These are phyloP conservation scores for Vombatus ursinus DNA, from an alignment of 2,113 vertebrate species.

Conservation along the genomic window DNA sequence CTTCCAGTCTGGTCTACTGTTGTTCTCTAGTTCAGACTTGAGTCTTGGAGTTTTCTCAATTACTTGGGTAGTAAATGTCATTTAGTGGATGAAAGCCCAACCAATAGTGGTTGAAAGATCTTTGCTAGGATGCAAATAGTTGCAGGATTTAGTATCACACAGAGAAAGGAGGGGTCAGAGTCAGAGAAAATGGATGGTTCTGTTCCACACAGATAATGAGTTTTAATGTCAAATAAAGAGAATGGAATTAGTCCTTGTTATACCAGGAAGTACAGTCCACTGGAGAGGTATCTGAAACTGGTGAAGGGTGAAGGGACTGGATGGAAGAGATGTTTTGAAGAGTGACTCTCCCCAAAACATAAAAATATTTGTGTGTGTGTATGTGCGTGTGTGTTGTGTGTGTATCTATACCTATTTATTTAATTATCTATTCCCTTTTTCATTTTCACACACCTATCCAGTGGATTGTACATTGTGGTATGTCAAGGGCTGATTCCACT, in stretches of 20 bases:
- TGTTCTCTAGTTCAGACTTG: neutral
- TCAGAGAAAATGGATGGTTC: neutral
- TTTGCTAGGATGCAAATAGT: constrained; percentile 73
- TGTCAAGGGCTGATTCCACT: neutral
- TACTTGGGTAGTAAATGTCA: neutral
- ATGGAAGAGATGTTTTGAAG: neutral
- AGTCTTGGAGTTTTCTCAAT: constrained; percentile 6
- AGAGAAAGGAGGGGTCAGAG: constrained; percentile 26
- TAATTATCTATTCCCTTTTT: neutral
- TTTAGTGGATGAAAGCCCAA: constrained; percentile 1
- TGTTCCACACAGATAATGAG: neutral
- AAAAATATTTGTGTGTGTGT: neutral
- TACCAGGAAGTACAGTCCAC: neutral
- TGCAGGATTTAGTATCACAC: constrained; percentile 35
- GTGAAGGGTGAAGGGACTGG: neutral
- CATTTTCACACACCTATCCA: neutral
- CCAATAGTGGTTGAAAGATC: neutral
- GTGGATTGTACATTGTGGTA: neutral
- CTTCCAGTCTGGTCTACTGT: constrained; percentile 4
- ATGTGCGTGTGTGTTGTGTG: too few species aligned
- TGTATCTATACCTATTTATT: too few species aligned
- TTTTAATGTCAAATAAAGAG: neutral
- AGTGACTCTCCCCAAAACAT: neutral
- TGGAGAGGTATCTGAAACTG: neutral
- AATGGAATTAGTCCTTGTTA: neutral